Conservation (phyloP, 1,140 invertebrate species). For the Goniozus legneri region DNA sequence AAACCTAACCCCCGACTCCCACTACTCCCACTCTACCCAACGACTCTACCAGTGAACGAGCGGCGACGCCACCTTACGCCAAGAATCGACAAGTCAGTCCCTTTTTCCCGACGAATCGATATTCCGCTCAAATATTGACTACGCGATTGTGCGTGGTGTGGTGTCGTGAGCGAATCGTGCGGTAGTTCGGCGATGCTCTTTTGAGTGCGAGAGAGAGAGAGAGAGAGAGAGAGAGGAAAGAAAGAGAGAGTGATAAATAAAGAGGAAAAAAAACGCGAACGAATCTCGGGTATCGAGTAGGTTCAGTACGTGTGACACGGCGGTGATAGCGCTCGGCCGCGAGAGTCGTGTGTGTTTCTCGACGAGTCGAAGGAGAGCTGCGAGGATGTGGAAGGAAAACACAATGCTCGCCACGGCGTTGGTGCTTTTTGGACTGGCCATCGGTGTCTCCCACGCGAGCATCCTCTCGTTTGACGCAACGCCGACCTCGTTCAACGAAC, state of each 20-base stretch:
- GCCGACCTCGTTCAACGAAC: slow-evolving; percentile 48
- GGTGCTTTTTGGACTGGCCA: slow-evolving; percentile 38
- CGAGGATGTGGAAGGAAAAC: slow-evolving; percentile 18
- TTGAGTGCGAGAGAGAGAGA: slow-evolving; percentile 8
- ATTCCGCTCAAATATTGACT: slow-evolving; percentile 53
- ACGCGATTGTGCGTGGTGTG: slow-evolving; percentile 41
- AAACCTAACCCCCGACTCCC: too few species aligned
- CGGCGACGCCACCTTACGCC: too few species aligned
- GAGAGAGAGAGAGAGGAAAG: too few species aligned
- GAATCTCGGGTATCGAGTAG: too few species aligned
- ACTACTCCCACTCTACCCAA: too few species aligned
- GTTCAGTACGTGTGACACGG: too few species aligned
- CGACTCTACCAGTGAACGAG: too few species aligned
- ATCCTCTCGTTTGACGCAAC: slow-evolving; percentile 32
- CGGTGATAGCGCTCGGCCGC: background rate
- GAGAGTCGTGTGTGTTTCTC: too few species aligned
- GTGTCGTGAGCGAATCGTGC: slow-evolving; percentile 35
- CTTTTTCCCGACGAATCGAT: slow-evolving; percentile 46
- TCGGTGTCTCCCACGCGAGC: slow-evolving; percentile 41
- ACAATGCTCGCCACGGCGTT: slow-evolving; percentile 36
- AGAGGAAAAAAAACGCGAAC: background rate
- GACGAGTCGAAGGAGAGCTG: too few species aligned
- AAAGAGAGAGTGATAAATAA: too few species aligned
- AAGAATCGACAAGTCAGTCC: slow-evolving; percentile 25
- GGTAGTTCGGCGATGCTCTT: background rate